Evolutionary conservation across 1,140 invertebrate genomes (phyloP).

Genomic region (Psilanteris sp.): DNA sequence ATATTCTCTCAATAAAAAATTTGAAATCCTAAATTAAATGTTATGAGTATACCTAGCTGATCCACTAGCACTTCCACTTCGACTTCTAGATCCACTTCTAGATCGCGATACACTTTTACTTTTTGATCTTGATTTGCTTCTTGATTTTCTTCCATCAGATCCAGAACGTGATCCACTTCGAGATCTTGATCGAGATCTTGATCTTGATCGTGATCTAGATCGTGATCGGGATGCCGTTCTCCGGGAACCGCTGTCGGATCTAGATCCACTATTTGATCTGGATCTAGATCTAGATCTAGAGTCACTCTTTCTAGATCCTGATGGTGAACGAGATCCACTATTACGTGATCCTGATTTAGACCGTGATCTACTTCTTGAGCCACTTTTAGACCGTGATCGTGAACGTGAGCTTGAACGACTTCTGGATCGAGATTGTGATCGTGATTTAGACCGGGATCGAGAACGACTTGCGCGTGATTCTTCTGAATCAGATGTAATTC

Average conservation of each 20-base stretch:
- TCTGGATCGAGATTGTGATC: conserved; percentile 62
- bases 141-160: conserved; percentile 68
- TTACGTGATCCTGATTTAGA: conserved; percentile 73
- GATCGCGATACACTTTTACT: conserved; percentile 65
- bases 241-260: conserved; percentile 68
- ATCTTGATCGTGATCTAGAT: too few species aligned
- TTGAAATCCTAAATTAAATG: not conserved
- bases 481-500: conserved; percentile 79
- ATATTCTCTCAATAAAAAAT: too few species aligned
- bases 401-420: conserved; percentile 63
- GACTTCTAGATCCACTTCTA: conserved; percentile 68
- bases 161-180: conserved; percentile 66
- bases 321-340: conserved; percentile 49
- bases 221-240: conserved; percentile 67
- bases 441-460: conserved; percentile 68
- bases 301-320: conserved; percentile 39
- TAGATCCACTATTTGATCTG: conserved; percentile 69
- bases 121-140: conserved; percentile 72
- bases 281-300: conserved; percentile 66
- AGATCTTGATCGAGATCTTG: conserved; percentile 67
- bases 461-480: conserved; percentile 70
- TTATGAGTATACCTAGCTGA: conserved; percentile 38
- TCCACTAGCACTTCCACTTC: conserved; percentile 67
- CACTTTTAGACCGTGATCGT: conserved; percentile 64
- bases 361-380: conserved; percentile 72